Evolutionary conservation across 2,888 invertebrate species (phyloP), one percentile per base, ranked within the genome.

Genomic region (Zele albiditarsus): DNA sequence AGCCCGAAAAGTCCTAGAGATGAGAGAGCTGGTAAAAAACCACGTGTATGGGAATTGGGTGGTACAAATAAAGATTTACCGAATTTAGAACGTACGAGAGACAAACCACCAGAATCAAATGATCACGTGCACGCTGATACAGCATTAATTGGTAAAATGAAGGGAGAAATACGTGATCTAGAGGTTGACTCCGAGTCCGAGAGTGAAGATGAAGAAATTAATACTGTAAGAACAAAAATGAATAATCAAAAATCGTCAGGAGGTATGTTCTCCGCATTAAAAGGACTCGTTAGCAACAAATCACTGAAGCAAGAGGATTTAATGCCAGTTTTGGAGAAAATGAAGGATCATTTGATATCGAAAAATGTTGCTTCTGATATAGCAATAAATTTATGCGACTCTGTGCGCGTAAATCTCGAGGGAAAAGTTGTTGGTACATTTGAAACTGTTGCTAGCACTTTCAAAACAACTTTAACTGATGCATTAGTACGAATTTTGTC

Each of bases 341-440:
- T 99, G 91, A 95, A 95, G 77, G 98, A 99, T 89, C 98, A 98
- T 88, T 92, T 99, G 73, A 98, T 99, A 82, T 92, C 93, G 0
- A 99, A 99, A 90, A 99, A 99, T 90, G 99, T 99, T 0, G 99
- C 99, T 14, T 90, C 97, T 0, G 99, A 99, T 84, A 98, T 99
- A 84, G 94, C 99, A 0, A 92, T 92, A 78, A 98, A 98, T 87
- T 91, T 99, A 28, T 98, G 98, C 88, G 96, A 98, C 73, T 98
- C 98, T 0, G 97, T 99, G 0, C 94, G 96, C 16, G 91, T 92
- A 1, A 97, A 97, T 87, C 91, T 99, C 33, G 96, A 97, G 87
- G 99, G 99, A 77, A 97, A 96, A 90, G 93, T 95, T 4, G 91
- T 98, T 77, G 98, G 99, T 20, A 99, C 99, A 0, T 99, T 99